Percentiles rank a stretch among this genome's conserved stretches.
Conservation (phyloP, 2,113 vertebrate species). For the Pogona vitticeps region DNA sequence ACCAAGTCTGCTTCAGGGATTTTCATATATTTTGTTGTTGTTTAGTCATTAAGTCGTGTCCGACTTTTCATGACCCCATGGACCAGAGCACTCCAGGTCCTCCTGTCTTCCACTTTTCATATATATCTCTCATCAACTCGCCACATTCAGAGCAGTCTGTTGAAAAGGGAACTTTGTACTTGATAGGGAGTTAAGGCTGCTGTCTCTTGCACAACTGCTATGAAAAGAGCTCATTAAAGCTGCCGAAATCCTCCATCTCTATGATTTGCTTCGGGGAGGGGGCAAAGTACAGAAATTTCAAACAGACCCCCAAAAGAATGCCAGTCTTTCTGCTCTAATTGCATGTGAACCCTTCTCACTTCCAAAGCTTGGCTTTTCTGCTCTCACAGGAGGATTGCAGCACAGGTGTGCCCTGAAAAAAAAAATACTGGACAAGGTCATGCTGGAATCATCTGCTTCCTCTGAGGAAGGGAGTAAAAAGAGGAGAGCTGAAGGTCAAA, state of each 20-base stretch:
- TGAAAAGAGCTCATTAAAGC: background rate
- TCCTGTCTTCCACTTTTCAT: no score
- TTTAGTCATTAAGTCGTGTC: no score
- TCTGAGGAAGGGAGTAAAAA: rapidly evolving
- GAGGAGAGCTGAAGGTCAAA: constrained; percentile 30
- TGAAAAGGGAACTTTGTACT: background rate
- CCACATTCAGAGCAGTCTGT: background rate
- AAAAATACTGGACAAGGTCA: background rate
- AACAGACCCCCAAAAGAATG: background rate
- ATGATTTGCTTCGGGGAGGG: background rate
- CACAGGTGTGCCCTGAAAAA: background rate
- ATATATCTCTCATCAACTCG: background rate
- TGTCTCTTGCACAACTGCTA: background rate
- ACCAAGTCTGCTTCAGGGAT: background rate
- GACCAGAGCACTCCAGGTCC: no score
- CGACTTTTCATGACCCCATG: no score
- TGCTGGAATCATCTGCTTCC: background rate
- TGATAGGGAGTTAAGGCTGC: background rate
- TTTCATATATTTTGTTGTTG: background rate
- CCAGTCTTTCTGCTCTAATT: background rate
- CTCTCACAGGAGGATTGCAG: background rate
- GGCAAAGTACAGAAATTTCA: background rate
- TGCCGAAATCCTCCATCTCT: background rate
- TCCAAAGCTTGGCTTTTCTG: constrained; percentile 2
- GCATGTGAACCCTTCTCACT: background rate